A percentile compares a stretch with the other conserved stretches of the same genome.
These are phyloP conservation scores for Pundamilia nyererei DNA, from an alignment of 2,113 vertebrate genomes.

Conservation along the genomic window DNA sequence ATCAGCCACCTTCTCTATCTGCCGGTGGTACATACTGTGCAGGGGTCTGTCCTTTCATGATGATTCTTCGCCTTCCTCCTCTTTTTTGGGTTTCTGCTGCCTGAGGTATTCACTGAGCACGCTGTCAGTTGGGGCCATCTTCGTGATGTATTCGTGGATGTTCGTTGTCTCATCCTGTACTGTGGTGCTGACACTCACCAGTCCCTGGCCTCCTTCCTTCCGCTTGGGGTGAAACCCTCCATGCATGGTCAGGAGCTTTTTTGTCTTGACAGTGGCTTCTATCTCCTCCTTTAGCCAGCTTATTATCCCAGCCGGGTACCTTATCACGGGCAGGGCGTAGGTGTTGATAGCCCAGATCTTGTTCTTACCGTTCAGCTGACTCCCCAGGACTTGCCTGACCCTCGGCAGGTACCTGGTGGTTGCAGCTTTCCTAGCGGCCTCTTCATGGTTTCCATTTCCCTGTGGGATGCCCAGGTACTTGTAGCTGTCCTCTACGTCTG, in stretches of 20 bases:
- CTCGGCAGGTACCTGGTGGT: rapidly evolving
- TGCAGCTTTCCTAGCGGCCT: not conserved
- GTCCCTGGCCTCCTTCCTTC: not conserved
- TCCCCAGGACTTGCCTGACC: not conserved
- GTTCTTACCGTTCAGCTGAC: not conserved
- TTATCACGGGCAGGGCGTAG: not conserved
- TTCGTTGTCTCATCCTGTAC: not conserved
- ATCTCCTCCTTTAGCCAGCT: not conserved
- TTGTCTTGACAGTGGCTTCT: not conserved
- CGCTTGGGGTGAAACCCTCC: not conserved
- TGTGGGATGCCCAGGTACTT: not conserved
- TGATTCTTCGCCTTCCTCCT: no score
- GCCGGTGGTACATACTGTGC: no score
- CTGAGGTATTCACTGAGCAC: not conserved
- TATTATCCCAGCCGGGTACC: rapidly evolving
- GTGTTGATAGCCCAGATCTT: not conserved
- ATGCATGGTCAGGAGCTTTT: not conserved
- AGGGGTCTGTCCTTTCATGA: no score
- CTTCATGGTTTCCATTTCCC: not conserved
- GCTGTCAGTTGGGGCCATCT: not conserved
- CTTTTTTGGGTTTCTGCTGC: no score
- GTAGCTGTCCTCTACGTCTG: not conserved
- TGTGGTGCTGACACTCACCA: not conserved
- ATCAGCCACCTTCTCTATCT: no score
- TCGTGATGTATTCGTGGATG: not conserved